Evolutionary conservation across 2,113 vertebrate genomes (phyloP).

Genomic region (Cynoglossus semilaevis): DNA sequence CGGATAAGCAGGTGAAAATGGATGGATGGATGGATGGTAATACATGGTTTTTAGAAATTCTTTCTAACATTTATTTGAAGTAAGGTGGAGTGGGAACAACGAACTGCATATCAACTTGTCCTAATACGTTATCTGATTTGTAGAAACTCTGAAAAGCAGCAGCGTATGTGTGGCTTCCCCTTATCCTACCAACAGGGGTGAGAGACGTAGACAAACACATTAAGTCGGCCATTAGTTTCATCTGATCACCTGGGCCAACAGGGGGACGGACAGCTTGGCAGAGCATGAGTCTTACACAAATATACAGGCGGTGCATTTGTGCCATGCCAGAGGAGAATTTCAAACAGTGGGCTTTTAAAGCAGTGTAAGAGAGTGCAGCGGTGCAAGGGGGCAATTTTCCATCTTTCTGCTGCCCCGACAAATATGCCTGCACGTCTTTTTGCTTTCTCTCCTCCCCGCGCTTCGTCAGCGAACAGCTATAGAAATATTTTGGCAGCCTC

Average conservation of each 20-base stretch:
- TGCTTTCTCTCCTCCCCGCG: slow-evolving; percentile 70
- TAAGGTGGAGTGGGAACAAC: no score
- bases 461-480: slow-evolving; percentile 75
- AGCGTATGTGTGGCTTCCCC: slow-evolving; percentile 35
- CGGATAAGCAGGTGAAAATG: no score
- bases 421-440: slow-evolving; percentile 74
- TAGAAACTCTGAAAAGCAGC: slow-evolving; percentile 21
- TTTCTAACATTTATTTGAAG: no score
- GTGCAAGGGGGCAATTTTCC: slow-evolving; percentile 50
- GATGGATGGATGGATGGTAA: no score
- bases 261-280: slow-evolving; percentile 55
- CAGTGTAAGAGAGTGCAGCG: slow-evolving; percentile 41
- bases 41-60: no score
- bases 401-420: slow-evolving; percentile 66
- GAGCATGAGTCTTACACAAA: slow-evolving; percentile 60
- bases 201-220: slow-evolving; percentile 65
- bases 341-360: slow-evolving; percentile 67
- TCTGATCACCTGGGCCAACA: slow-evolving; percentile 63
- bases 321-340: slow-evolving; percentile 66
- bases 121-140: no score
- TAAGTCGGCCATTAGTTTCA: slow-evolving; percentile 65
- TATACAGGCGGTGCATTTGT: slow-evolving; percentile 64
- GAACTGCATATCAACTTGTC: no score
- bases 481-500: slow-evolving; percentile 77
- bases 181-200: slow-evolving; percentile 37